Conservation (phyloP, 2,113 vertebrate genomes). For the Suricata suricatta region DNA sequence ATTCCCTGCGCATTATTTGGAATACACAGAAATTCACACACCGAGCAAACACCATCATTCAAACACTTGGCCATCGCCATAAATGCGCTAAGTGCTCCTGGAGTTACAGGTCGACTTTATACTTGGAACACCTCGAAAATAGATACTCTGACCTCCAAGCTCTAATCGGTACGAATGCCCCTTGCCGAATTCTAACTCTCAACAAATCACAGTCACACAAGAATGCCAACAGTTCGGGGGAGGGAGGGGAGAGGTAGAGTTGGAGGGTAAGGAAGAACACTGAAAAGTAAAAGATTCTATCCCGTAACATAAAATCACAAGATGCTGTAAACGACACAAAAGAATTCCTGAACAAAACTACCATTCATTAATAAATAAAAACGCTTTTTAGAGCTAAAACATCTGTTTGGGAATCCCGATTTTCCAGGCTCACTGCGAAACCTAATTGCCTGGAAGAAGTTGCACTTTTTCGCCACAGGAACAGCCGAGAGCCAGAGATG, state of each 20-base stretch:
- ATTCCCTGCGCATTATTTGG: background rate
- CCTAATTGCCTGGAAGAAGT: constrained; percentile 56
- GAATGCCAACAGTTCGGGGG: background rate
- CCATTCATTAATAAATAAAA: constrained; percentile 56
- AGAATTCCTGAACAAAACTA: constrained; percentile 2
- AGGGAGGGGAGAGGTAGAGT: too few relatives aligned
- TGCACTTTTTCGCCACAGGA: background rate
- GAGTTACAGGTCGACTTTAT: background rate
- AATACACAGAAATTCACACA: background rate
- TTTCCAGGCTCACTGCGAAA: constrained; percentile 10
- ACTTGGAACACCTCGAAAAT: background rate
- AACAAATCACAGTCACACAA: background rate
- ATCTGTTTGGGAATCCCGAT: constrained; percentile 46
- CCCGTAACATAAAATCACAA: background rate
- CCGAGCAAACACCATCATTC: background rate
- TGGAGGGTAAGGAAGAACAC: background rate
- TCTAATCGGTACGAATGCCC: background rate
- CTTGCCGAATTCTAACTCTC: constrained; percentile 3
- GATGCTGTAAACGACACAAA: background rate
- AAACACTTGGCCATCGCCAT: background rate
- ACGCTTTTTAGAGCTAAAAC: constrained; percentile 20
- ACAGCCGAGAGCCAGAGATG: background rate
- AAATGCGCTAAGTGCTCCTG: background rate
- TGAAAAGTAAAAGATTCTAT: background rate
- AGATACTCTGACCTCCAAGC: background rate